Percentiles rank a stretch among this genome's conserved stretches.
phyloP scores from a whole-genome alignment of 2,113 vertebrate genomes.

The Regulus satrapa region DNA sequence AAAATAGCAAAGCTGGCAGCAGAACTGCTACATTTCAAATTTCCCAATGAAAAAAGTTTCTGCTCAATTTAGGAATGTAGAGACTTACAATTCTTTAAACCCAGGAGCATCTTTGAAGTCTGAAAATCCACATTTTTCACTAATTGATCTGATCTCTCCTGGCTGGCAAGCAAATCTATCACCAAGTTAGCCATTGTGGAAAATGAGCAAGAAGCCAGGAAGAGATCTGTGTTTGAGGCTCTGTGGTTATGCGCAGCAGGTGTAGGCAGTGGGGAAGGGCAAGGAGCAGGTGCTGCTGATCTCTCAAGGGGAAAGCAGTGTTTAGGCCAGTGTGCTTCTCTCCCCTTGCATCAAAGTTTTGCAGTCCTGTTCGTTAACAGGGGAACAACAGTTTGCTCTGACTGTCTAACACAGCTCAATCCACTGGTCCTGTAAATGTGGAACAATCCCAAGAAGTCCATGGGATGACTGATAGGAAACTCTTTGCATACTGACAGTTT shows the following conservation, averaged over 20 bases:
- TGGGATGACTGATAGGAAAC: neutral
- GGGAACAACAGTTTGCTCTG: neutral
- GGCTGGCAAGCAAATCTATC: neutral
- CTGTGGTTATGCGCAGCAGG: neutral
- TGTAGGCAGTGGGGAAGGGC: neutral
- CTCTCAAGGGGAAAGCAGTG: neutral
- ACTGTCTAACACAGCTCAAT: neutral
- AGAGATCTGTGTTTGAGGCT: neutral
- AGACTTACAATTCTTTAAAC: neutral
- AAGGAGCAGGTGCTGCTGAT: neutral
- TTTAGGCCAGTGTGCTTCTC: neutral
- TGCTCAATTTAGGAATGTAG: neutral
- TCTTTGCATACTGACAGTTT: neutral
- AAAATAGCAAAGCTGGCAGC: neutral
- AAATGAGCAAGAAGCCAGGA: neutral
- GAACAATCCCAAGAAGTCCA: neutral
- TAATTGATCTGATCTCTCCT: neutral
- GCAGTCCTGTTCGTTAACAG: neutral
- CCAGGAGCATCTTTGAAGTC: neutral
- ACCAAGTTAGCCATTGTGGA: neutral
- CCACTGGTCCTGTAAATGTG: neutral
- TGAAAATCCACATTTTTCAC: neutral
- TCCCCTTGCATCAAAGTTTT: rapidly evolving
- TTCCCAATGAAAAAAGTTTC: neutral
- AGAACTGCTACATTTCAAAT: neutral